These are phyloP conservation scores for Ptilorrhoa leucosticta DNA, from an alignment of 2,113 vertebrate species.

Conservation along the genomic window DNA sequence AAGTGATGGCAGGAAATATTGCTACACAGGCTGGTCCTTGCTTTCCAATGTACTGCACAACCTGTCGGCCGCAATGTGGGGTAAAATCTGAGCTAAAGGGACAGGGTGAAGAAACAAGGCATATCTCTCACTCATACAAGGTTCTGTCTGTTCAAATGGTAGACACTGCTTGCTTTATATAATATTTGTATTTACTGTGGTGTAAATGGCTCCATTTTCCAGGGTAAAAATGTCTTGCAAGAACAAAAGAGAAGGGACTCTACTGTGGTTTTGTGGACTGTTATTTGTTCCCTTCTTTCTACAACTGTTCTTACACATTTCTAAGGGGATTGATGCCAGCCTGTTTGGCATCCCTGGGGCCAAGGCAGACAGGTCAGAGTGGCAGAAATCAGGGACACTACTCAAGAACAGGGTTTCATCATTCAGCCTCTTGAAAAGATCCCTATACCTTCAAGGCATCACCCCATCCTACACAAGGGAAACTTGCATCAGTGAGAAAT, in stretches of 20 bases:
- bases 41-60: background rate
- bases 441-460: background rate
- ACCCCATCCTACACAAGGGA: background rate
- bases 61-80: background rate
- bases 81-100: background rate
- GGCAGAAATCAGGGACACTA: background rate
- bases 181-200: no score
- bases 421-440: background rate
- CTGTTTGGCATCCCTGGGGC: background rate
- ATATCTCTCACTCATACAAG: background rate
- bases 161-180: background rate
- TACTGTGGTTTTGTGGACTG: background rate
- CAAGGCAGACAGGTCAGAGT: background rate
- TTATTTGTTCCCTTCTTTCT: background rate
- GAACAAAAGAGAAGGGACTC: background rate
- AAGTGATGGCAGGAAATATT: background rate
- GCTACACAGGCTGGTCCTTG: background rate
- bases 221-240: background rate
- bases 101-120: background rate
- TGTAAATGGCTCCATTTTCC: background rate
- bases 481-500: background rate
- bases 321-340: rapidly evolving
- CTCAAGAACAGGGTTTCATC: background rate
- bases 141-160: background rate
- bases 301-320: background rate